Conservation (phyloP, 1,140 invertebrate genomes). For the Drosophila leontia region DNA sequence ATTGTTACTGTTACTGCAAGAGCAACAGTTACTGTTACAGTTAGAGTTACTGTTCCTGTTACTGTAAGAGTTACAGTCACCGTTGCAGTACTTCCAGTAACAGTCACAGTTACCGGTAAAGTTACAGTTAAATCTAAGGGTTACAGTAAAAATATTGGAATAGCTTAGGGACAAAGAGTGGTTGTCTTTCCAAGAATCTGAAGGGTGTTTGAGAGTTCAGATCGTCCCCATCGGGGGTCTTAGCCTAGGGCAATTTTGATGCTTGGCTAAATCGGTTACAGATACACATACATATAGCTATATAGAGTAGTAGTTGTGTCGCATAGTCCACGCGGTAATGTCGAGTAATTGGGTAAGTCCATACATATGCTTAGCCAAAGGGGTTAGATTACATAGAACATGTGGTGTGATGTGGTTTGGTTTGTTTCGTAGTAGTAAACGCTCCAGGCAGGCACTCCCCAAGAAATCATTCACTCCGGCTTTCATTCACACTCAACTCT, state of each 20-base stretch:
- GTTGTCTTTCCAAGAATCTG: not conserved
- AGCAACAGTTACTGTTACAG: slow-evolving; percentile 7
- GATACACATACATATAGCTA: slow-evolving; percentile 68
- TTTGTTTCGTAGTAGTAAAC: slow-evolving; percentile 15
- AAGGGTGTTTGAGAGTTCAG: slow-evolving; percentile 15
- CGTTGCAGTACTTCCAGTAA: not conserved
- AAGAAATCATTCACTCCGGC: slow-evolving; percentile 25
- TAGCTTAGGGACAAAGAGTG: slow-evolving; percentile 38
- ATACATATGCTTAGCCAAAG: slow-evolving; percentile 47
- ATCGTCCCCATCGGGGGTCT: slow-evolving; percentile 29
- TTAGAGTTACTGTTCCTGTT: not conserved
- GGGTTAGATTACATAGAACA: slow-evolving; percentile 56
- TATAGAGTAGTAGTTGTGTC: slow-evolving; percentile 62
- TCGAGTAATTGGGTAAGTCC: slow-evolving; percentile 46
- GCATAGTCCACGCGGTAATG: slow-evolving; percentile 60
- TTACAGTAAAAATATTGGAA: slow-evolving; percentile 50
- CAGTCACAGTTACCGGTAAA: slow-evolving; percentile 29
- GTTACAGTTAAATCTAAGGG: slow-evolving; percentile 19
- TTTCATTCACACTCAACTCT: slow-evolving; percentile 4
- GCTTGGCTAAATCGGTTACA: slow-evolving; percentile 74
- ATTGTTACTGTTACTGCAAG: slow-evolving; percentile 24
- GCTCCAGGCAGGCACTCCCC: slow-evolving; percentile 33
- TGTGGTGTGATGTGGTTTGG: slow-evolving; percentile 19
- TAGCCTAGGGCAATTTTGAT: slow-evolving; percentile 64
- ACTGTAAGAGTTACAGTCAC: slow-evolving; percentile 17